These are phyloP conservation scores for Ctenosaura bakeri DNA, from an alignment of 2,797 vertebrate genomes.

Conservation along the genomic window DNA sequence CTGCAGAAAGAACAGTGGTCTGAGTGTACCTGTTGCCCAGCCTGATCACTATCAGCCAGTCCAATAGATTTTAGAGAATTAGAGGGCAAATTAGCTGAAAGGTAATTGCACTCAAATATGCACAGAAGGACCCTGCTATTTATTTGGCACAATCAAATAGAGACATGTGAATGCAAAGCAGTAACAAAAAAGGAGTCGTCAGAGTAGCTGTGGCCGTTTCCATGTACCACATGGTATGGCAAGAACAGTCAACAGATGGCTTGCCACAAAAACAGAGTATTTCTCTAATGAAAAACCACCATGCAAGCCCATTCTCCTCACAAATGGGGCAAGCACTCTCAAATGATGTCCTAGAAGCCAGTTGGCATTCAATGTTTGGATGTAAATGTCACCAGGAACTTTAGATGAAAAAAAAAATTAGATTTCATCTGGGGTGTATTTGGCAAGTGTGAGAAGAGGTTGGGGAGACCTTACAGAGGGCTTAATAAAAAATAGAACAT, in stretches of 20 bases:
- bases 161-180: fast-evolving
- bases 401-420: slow-evolving; percentile 30
- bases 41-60: background rate
- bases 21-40: background rate
- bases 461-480: background rate
- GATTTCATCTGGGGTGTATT: slow-evolving; percentile 63
- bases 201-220: background rate
- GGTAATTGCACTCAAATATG: background rate
- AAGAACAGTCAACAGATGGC: slow-evolving; percentile 52
- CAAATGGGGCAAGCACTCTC: slow-evolving; percentile 57
- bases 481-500: background rate
- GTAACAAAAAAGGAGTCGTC: slow-evolving; percentile 8
- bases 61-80: background rate
- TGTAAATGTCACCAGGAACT: slow-evolving; percentile 58
- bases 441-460: slow-evolving; percentile 43
- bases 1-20: fast-evolving
- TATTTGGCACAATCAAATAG: background rate
- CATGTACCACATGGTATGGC: background rate
- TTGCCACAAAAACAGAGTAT: slow-evolving; percentile 51
- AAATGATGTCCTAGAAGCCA: slow-evolving; percentile 52
- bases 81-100: fast-evolving
- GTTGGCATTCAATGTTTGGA: slow-evolving; percentile 26
- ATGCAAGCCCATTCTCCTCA: slow-evolving; percentile 58
- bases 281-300: slow-evolving; percentile 65
- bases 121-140: fast-evolving